phyloP scores from a whole-genome alignment of 2,797 vertebrate genomes.

The Lepus oiostolus region DNA sequence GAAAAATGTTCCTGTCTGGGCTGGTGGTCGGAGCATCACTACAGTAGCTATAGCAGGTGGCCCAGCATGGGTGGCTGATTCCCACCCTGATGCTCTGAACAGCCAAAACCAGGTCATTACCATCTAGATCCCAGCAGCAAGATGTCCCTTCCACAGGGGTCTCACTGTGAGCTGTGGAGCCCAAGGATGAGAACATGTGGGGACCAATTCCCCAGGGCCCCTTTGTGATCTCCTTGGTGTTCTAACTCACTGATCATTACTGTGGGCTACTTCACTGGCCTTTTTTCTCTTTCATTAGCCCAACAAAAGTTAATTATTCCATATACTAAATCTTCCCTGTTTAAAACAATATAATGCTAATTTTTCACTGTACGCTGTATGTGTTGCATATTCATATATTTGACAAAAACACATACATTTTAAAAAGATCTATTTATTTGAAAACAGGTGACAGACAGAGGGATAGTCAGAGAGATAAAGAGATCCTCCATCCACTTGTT shows the following conservation, averaged over 20 bases:
- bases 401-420: neutral
- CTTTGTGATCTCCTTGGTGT: neutral
- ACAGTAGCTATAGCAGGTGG: neutral
- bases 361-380: neutral
- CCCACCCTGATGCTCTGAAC: neutral
- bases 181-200: neutral
- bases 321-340: neutral
- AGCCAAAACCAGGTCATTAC: neutral
- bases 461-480: no score
- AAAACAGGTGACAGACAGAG: no score
- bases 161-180: neutral
- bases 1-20: neutral
- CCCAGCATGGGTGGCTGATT: neutral
- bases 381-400: no score
- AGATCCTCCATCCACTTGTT: no score
- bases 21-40: neutral
- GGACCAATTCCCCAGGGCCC: fast-evolving
- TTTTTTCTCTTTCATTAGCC: neutral
- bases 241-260: neutral
- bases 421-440: no score
- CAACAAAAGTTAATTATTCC: neutral
- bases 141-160: neutral
- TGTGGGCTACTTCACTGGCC: neutral
- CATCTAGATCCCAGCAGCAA: neutral
- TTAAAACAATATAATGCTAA: neutral